Evolutionary conservation across 2,797 vertebrate species (phyloP), one percentile per base, ranked within the genome.

Genomic region (Antennarius maculatus): DNA sequence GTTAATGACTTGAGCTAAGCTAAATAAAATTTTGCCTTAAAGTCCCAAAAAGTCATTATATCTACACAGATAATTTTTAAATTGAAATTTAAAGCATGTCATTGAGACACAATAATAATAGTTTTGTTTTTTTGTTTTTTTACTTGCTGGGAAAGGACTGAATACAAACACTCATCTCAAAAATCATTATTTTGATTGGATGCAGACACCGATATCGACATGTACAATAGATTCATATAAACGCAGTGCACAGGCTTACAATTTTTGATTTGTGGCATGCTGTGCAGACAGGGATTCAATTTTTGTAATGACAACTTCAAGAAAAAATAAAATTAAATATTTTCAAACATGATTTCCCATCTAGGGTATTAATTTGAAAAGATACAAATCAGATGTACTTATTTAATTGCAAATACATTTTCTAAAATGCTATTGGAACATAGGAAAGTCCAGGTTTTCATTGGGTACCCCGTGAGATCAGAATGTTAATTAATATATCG

Each of bases 401-500:
- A 69, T 43, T 53, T 45, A 39, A 3, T 54, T 54, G 1, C 18
- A 27, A 27, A 62, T 18, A 59, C 28, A 48, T 61, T 11, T 9
- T 47, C 10, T n/a, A 4, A 43, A 51, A 66, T 23, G 46, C 39
- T 34, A 43, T 4, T 5, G 3, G 10, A 53, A 54, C 58, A 48
- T 5, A 31, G 41, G 52, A 9, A 9, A 77, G 46, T 69, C 37
- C 59, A 64, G 49, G 13, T 27, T 71, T 70, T 61, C 23, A 43
- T 42, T 62, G 45, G 64, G 50, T 54, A 55, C 18, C 18, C 49
- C n/a, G 3, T 63, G 48, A 83, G 74, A 81, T 81, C 46, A 71
- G 63, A 47, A 18, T 55, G 29, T 71, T 79, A 81, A 85, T 84
- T 82, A 81, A 84, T 67, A 77, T 45, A 37, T 73, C 71, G 60